A percentile compares a stretch with the other conserved stretches of the same genome.
These are phyloP conservation scores for Trachelus iudaicus DNA, from an alignment of 2,888 invertebrate species.

Conservation along the genomic window DNA sequence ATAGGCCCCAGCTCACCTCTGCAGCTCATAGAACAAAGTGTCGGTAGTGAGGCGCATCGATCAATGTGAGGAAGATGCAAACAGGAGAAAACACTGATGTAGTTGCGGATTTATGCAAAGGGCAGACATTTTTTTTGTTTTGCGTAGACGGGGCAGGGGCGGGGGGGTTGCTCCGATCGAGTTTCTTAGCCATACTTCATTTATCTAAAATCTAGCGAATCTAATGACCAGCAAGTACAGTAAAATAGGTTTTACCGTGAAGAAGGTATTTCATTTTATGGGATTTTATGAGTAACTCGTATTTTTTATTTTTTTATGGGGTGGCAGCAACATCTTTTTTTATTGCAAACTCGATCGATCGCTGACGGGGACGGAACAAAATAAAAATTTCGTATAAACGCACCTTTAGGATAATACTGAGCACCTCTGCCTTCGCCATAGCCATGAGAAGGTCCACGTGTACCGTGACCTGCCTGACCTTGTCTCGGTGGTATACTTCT, in stretches of 20 bases:
- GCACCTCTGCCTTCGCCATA: slow-evolving; percentile 77
- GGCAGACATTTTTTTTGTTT: neutral
- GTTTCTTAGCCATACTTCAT: neutral
- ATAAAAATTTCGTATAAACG: slow-evolving; percentile 17
- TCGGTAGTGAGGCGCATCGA: slow-evolving; percentile 63
- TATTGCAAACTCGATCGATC: slow-evolving; percentile 38
- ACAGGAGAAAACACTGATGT: slow-evolving; percentile 63
- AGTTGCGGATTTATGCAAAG: slow-evolving; percentile 45
- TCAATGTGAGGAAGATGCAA: slow-evolving; percentile 62
- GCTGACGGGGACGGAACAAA: slow-evolving; percentile 18
- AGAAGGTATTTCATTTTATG: neutral
- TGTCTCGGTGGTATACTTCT: slow-evolving; percentile 57
- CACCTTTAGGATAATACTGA: slow-evolving; percentile 81
- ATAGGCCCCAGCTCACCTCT: slow-evolving; percentile 64
- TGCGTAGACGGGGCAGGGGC: neutral
- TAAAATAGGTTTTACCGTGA: neutral
- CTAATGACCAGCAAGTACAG: neutral
- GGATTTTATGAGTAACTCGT: neutral
- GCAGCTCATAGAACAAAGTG: slow-evolving; percentile 63
- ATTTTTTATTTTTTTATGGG: neutral
- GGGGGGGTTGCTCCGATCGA: neutral
- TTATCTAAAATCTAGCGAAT: neutral
- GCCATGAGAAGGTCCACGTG: slow-evolving; percentile 74
- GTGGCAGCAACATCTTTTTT: neutral
- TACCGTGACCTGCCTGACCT: slow-evolving; percentile 51